These are phyloP conservation scores for Erebia palarica DNA, from an alignment of 2,888 invertebrate species.

Conservation along the genomic window DNA sequence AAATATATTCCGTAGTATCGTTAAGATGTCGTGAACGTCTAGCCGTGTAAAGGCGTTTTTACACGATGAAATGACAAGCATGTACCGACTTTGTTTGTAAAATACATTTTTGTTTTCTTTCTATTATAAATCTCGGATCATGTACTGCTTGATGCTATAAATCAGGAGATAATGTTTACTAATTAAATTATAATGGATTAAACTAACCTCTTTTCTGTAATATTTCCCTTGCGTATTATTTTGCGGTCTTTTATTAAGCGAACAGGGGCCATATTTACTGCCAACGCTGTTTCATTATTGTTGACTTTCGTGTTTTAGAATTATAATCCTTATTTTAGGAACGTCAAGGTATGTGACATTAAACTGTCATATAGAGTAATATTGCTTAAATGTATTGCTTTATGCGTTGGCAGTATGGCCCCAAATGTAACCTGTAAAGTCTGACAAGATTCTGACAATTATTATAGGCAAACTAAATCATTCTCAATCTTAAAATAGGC, in stretches of 20 bases:
- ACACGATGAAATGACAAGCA: slow-evolving; percentile 29
- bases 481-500: too few relatives aligned
- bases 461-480: too few relatives aligned
- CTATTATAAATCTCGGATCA: slow-evolving; percentile 27
- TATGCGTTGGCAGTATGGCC: too few relatives aligned
- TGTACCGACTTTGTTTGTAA: slow-evolving; percentile 36
- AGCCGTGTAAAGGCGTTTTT: neutral
- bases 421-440: too few relatives aligned
- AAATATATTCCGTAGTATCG: neutral
- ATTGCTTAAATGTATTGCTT: too few relatives aligned
- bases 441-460: too few relatives aligned
- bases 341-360: too few relatives aligned
- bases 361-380: too few relatives aligned
- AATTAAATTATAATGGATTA: slow-evolving; percentile 2
- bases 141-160: slow-evolving; percentile 16
- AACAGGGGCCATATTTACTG: too few relatives aligned
- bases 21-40: neutral
- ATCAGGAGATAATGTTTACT: slow-evolving; percentile 2
- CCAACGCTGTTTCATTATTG: too few relatives aligned
- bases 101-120: slow-evolving; percentile 34
- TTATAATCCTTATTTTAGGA: too few relatives aligned
- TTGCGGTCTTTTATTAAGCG: neutral
- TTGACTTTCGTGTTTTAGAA: too few relatives aligned
- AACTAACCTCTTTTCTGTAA: neutral
- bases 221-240: neutral